Conservation (phyloP, 1,140 invertebrate genomes). For the Listronotus bonariensis region DNA sequence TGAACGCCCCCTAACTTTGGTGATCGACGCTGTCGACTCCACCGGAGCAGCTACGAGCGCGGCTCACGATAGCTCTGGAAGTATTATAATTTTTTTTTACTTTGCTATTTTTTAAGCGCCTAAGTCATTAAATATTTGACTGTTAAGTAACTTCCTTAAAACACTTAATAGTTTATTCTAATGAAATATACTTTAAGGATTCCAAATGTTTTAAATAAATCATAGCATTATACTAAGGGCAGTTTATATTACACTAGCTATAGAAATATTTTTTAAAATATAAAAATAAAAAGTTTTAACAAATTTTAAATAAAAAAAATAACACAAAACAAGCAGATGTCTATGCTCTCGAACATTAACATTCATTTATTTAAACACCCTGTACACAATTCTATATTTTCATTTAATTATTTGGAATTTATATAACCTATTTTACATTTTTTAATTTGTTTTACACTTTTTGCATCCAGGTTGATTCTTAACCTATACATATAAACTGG, state of each 20-base stretch:
- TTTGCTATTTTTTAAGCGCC: not conserved
- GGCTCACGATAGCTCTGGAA: no score
- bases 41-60: no score
- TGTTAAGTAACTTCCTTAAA: not conserved
- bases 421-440: slow-evolving; percentile 21
- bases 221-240: slow-evolving; percentile 30
- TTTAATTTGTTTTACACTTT: slow-evolving; percentile 1
- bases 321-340: slow-evolving; percentile 21
- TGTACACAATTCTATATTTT: slow-evolving; percentile 27
- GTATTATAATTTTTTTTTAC: no score
- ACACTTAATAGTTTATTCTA: not conserved
- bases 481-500: no score
- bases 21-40: no score
- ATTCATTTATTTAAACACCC: slow-evolving; percentile 28
- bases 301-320: slow-evolving; percentile 23
- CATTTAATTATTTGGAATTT: slow-evolving; percentile 15
- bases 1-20: no score
- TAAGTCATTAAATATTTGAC: not conserved
- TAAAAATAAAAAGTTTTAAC: slow-evolving; percentile 34
- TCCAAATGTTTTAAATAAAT: no score
- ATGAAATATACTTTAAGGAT: not conserved
- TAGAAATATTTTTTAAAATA: slow-evolving; percentile 29
- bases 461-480: no score
- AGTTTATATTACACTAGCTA: slow-evolving; percentile 37
- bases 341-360: slow-evolving; percentile 23